Conservation (phyloP, 1,140 invertebrate genomes). For the Nebria ingens region DNA sequence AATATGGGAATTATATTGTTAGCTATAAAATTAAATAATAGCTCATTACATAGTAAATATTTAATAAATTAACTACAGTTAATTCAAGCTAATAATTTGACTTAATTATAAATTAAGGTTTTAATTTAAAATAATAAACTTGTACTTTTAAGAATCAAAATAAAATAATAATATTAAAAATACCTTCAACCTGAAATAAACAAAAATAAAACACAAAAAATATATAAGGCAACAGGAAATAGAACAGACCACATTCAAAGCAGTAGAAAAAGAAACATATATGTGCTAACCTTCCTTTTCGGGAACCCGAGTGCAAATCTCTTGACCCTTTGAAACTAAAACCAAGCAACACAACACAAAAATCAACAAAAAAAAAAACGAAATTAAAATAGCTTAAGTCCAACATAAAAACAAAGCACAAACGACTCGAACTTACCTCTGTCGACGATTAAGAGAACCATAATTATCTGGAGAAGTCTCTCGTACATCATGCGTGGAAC, state of each 20-base stretch:
- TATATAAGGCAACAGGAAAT: conserved; percentile 16
- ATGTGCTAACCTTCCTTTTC: conserved; percentile 33
- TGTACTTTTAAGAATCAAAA: too few species aligned
- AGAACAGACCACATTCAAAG: conserved; percentile 15
- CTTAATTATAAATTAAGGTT: conserved; percentile 21
- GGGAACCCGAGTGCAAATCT: conserved; percentile 32
- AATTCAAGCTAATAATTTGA: conserved; percentile 18
- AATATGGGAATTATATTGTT: too few species aligned
- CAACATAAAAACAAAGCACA: conserved; percentile 6
- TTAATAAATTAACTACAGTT: too few species aligned
- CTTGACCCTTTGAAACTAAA: conserved; percentile 46
- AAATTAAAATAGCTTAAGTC: conserved; percentile 1
- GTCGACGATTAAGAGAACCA: conserved; percentile 47
- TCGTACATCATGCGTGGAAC: conserved; percentile 56
- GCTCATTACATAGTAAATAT: too few species aligned
- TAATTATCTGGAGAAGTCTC: conserved; percentile 52
- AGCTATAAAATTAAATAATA: too few species aligned
- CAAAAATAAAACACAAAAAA: conserved; percentile 16
- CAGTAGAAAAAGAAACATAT: conserved; percentile 6
- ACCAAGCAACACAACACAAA: conserved; percentile 20
- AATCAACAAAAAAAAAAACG: conserved; percentile 21
- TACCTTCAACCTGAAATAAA: conserved; percentile 13
- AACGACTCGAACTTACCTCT: conserved; percentile 43
- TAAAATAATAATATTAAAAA: too few species aligned
- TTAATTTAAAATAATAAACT: conserved; percentile 17